phyloP scores from a whole-genome alignment of 1,140 invertebrate species.

The Phymorhynchus buccinoides region DNA sequence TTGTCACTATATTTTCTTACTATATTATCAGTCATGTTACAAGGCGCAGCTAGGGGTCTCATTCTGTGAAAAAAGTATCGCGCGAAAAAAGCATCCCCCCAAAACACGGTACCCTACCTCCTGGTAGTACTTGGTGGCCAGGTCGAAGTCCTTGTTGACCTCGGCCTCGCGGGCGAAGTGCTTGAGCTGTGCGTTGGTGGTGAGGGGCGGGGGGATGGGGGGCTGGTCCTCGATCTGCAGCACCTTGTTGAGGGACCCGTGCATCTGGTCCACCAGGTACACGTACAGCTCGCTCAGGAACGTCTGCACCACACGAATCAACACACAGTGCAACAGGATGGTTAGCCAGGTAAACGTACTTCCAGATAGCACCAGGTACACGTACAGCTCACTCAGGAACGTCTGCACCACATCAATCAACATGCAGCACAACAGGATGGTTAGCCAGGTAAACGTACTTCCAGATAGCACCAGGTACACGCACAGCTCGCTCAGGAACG shows the following conservation, averaged over 20 bases:
- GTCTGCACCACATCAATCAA: slow-evolving; percentile 62
- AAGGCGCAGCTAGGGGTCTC: no score
- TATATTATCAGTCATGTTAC: no score
- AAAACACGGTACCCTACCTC: no score
- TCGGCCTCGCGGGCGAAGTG: slow-evolving; percentile 74
- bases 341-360: background rate
- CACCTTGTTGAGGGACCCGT: slow-evolving; percentile 68
- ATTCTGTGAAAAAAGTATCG: no score
- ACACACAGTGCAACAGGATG: background rate
- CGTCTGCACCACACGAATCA: slow-evolving; percentile 61
- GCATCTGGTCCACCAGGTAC: slow-evolving; percentile 74
- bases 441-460: background rate
- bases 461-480: background rate
- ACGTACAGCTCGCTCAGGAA: slow-evolving; percentile 74
- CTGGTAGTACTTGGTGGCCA: slow-evolving; percentile 73
- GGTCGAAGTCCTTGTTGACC: slow-evolving; percentile 72
- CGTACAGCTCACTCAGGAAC: slow-evolving; percentile 73
- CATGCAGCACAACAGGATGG: background rate
- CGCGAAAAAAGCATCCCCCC: no score
- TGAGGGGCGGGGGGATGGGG: slow-evolving; percentile 66
- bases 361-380: slow-evolving; percentile 71
- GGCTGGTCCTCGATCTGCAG: slow-evolving; percentile 70
- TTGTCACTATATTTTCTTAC: no score
- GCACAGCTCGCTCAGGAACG: no score
- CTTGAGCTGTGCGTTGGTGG: slow-evolving; percentile 67